Evolutionary conservation across 2,797 vertebrate genomes (phyloP).

Genomic region (Epinephelus coioides): DNA sequence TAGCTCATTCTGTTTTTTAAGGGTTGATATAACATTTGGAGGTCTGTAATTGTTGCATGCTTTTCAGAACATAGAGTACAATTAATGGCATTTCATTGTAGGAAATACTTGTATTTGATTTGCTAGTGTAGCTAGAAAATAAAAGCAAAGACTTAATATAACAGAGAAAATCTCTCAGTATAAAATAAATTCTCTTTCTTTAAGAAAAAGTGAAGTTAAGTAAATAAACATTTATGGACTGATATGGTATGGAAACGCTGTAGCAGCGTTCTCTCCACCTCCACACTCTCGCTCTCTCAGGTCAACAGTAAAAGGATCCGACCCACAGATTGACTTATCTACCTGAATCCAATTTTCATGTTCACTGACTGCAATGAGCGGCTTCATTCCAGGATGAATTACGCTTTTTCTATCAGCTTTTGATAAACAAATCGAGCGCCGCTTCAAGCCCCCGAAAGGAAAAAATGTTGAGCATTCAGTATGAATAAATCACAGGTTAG

Average conservation of each 20-base stretch:
- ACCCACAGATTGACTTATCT: slow-evolving; percentile 87
- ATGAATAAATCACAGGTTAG: slow-evolving; percentile 79
- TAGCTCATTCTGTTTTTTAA: slow-evolving; percentile 71
- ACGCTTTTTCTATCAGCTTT: slow-evolving; percentile 84
- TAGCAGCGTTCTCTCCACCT: slow-evolving; percentile 45
- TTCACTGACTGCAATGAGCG: slow-evolving; percentile 86
- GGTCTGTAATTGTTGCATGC: slow-evolving; percentile 13
- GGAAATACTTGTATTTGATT: slow-evolving; percentile 4
- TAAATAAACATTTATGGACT: slow-evolving; percentile 65
- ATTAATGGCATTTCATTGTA: slow-evolving; percentile 25
- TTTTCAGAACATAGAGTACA: slow-evolving; percentile 1
- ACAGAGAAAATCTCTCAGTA: slow-evolving; percentile 5
- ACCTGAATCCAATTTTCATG: slow-evolving; percentile 88
- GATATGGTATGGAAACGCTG: slow-evolving; percentile 63
- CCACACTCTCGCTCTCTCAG: slow-evolving; percentile 64
- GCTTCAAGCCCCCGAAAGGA: slow-evolving; percentile 70
- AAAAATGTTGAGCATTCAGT: slow-evolving; percentile 67
- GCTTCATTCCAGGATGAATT: slow-evolving; percentile 86
- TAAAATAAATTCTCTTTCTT: slow-evolving; percentile 25
- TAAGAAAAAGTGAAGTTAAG: slow-evolving; percentile 36
- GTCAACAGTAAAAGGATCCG: slow-evolving; percentile 84
- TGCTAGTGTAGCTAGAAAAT: slow-evolving; percentile 7
- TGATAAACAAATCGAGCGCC: slow-evolving; percentile 85
- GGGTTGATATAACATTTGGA: background rate
- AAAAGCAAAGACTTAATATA: slow-evolving; percentile 10